Base-by-base conservation (phyloP, 2,797 vertebrate genomes). In the Leptodactylus fallax region DNA sequence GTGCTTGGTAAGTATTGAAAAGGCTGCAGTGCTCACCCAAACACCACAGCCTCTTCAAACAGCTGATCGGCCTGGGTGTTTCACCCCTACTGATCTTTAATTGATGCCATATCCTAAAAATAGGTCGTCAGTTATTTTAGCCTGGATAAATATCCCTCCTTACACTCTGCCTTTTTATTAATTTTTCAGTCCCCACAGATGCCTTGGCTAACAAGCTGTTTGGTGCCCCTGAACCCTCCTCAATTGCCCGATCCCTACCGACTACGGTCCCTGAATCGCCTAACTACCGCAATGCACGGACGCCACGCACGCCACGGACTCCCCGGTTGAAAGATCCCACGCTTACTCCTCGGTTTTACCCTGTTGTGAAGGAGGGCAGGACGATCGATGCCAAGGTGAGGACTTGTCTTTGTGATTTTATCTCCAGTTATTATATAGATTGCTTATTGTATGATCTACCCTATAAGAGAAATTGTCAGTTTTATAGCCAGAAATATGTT, bases 151-250 rank as follows among this genome's bases (percentile, higher is more conserved):
- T 36, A 36, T 36, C 1, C n/a, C n/a, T n/a, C 0, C 19, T 82
- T 14, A 83, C 19, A 14, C 21, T 76, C 21, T 72, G 83, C 60
- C 25, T 77, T 53, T 74, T 36, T 36, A 36, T 36, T 36, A 36
- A 7, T 4, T 10, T 16, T 14, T 23, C 91, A 99, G 98, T 98
- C 91, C 98, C 98, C 81, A 99, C 97, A 88, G 98, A 99, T 0
- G 98, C 97, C 91, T 92, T 99, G 95, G 98, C 98, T 23, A 98
- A 98, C 93, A 99, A 99, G 87, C 94, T 99, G 85, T 99, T 99
- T 6, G 98, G 98, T 21, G 98, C 95, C 65, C 97, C 98, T 0
- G 98, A 99, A 82, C 98, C 97, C 7, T 97, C 98, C 13, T 93
- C 96, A 0, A 97, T 96, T 0, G 98, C 98, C 65, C 97, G 98